Percentiles rank a stretch among this genome's conserved stretches.
Conservation (phyloP, 2,797 vertebrate species). For the Smutsia temminckii region DNA sequence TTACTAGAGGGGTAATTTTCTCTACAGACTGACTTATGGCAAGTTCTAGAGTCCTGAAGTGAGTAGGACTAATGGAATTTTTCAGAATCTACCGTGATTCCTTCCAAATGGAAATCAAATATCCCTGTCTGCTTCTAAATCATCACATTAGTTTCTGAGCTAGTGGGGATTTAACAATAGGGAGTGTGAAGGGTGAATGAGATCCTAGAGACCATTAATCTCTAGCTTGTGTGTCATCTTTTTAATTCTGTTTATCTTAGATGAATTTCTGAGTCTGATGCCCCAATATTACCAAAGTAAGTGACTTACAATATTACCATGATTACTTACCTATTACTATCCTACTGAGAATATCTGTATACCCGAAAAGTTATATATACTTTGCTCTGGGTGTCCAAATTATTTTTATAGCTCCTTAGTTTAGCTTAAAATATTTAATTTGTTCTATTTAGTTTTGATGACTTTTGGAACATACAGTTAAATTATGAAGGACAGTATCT, state of each 20-base stretch:
- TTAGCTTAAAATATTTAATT: constrained; percentile 9
- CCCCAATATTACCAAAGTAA: not conserved
- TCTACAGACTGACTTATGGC: not conserved
- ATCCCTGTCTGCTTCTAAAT: not conserved
- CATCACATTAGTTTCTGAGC: not conserved
- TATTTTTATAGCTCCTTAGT: not conserved
- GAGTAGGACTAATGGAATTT: not conserved
- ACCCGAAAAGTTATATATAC: not conserved
- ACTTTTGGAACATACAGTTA: not conserved
- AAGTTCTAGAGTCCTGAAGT: not conserved
- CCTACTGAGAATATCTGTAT: not conserved
- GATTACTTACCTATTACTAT: not conserved
- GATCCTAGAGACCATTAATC: not conserved
- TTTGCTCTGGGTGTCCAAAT: not conserved
- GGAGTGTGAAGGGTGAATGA: not conserved
- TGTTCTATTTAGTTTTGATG: not conserved
- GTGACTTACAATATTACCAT: not conserved
- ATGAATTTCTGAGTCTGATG: not conserved
- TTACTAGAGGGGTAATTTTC: not conserved
- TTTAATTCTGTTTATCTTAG: not conserved
- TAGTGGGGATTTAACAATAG: not conserved
- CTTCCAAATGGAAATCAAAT: not conserved
- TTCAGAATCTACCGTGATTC: not conserved
- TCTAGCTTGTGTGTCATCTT: not conserved
- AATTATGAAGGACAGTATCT: not conserved